Evolutionary conservation across 2,888 invertebrate genomes (phyloP).

Genomic region (Drosophila anomelani): DNA sequence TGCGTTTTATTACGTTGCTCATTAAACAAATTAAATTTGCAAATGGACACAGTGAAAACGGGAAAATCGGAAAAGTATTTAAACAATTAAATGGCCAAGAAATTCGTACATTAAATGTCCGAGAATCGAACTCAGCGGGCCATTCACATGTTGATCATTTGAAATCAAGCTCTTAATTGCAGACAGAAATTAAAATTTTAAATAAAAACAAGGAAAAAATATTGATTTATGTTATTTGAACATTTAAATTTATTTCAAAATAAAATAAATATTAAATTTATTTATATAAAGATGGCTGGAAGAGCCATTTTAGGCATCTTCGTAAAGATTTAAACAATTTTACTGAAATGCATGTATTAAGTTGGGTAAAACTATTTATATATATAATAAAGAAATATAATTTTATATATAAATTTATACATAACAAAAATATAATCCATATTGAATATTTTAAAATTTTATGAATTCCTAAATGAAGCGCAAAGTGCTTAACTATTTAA

Average conservation of each 20-base stretch:
- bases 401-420: neutral
- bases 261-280: too few species aligned
- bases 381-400: neutral
- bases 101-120: conserved; percentile 12
- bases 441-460: neutral
- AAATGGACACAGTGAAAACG: conserved; percentile 22
- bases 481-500: neutral
- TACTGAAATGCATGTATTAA: too few species aligned
- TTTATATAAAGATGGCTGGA: too few species aligned
- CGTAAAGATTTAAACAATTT: too few species aligned
- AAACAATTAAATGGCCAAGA: conserved; percentile 31
- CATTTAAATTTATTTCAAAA: too few species aligned
- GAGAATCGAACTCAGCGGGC: neutral
- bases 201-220: neutral
- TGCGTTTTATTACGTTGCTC: conserved; percentile 80
- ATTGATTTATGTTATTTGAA: too few species aligned
- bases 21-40: conserved; percentile 79
- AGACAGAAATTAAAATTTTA: neutral
- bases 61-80: conserved; percentile 33
- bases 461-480: too few species aligned
- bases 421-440: too few species aligned
- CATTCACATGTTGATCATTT: conserved; percentile 5
- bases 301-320: too few species aligned
- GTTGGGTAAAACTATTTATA: neutral
- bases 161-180: neutral